phyloP scores from a whole-genome alignment of 2,113 vertebrate genomes.

The Odontophorus gujanensis region DNA sequence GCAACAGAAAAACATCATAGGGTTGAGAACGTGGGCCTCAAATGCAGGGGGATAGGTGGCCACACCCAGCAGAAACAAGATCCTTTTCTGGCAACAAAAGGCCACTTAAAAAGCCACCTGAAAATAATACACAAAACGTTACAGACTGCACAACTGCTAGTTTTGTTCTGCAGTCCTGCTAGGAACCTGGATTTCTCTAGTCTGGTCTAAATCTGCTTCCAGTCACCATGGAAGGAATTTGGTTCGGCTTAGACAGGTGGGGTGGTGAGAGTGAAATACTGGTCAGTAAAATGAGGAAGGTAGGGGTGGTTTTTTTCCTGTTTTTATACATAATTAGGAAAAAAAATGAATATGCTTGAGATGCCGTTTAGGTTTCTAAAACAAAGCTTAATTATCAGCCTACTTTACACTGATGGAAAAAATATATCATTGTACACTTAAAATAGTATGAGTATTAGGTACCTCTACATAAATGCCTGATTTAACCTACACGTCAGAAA shows the following conservation, averaged over 20 bases:
- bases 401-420: not conserved
- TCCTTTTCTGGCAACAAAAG: not conserved
- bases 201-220: not conserved
- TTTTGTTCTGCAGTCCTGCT: not conserved
- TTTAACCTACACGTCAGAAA: not conserved
- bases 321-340: not conserved
- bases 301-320: not conserved
- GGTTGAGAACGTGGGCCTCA: not conserved
- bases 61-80: not conserved
- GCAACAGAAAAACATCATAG: not conserved
- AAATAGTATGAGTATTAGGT: not conserved
- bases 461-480: not conserved
- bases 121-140: not conserved
- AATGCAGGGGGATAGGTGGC: not conserved
- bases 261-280: not conserved
- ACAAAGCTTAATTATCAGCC: not conserved
- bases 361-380: not conserved
- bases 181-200: not conserved
- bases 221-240: not conserved
- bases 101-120: not conserved
- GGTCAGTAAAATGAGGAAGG: not conserved
- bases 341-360: not conserved
- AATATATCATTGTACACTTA: not conserved
- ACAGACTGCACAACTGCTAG: not conserved
- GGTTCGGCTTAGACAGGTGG: accelerated